Evolutionary conservation across 2,797 vertebrate species (phyloP), one percentile per base, ranked within the genome.

Genomic region (Rhinophrynus dorsalis): DNA sequence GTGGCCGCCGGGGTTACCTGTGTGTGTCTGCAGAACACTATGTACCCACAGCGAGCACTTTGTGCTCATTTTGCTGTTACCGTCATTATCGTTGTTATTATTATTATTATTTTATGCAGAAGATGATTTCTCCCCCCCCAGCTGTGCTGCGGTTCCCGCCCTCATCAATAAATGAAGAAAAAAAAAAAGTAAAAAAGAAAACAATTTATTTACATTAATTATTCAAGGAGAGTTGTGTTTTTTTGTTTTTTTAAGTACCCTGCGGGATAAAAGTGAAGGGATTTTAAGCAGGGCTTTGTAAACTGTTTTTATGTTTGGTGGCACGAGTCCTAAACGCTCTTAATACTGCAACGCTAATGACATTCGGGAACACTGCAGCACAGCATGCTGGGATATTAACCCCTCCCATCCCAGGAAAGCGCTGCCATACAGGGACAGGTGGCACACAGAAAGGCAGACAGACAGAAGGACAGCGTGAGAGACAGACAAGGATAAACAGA

Each of bases 151-250:
- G 35, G 44, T 18, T 58, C 68, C 35, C 40, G 7, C 68, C 60
- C 32, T 56, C 52, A 72, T 61, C 58, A 52, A 70, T 62, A 55
- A 55, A 57, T 56, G 38, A 56, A 71, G 35, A 20, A 6, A 17
- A 33, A 29, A 29, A 47, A 40, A 48, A 51, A 40, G 29, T 15
- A 44, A 30, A 71, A 35, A 21, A 37, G 9, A 47, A 45, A 63
- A 48, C 59, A 56, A 64, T 71, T 55, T 64, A 72, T 64, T 65
- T 40, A 24, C 52, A 72, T 72, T 40, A 18, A 72, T 64, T 57
- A 72, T 72, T 72, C 68, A 72, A 64, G 24, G n/a, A n/a, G n/a
- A n/a, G n/a, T n/a, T n/a, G n/a, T n/a, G n/a, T n/a, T n/a, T n/a
- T n/a, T 10, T 20, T 18, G 18, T 17, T 47, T 50, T 50, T 37